Evolutionary conservation across 2,797 vertebrate species (phyloP).

Genomic region (Mormyrus proboscirostris): DNA sequence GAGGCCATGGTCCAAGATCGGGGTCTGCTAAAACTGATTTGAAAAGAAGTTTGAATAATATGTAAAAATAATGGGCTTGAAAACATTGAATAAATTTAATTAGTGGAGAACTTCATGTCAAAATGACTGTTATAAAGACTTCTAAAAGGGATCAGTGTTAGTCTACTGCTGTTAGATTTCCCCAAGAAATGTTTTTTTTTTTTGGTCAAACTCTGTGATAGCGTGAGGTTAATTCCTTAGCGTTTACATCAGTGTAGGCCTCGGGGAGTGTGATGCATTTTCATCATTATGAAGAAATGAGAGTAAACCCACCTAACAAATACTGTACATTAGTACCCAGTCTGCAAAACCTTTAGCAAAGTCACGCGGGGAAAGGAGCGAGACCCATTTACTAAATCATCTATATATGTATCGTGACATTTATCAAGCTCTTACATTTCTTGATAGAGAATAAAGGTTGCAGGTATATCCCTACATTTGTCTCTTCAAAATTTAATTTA

Average conservation of each 20-base stretch:
- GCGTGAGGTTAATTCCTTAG: background rate
- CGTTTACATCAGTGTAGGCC: constrained; percentile 17
- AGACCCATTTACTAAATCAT: background rate
- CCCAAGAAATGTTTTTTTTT: background rate
- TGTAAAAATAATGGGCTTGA: background rate
- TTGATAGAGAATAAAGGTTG: background rate
- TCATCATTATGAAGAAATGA: constrained; percentile 29
- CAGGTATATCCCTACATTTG: background rate
- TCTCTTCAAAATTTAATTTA: background rate
- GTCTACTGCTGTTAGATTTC: background rate
- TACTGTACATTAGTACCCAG: constrained; percentile 52
- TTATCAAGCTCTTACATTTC: background rate
- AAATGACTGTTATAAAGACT: background rate
- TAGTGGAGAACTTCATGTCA: background rate
- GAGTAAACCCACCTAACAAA: constrained; percentile 44
- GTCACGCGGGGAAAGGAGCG: background rate
- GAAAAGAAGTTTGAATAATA: background rate
- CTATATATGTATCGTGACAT: background rate
- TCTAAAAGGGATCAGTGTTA: background rate
- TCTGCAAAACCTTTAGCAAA: constrained; percentile 36
- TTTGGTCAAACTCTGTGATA: background rate
- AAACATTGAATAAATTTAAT: background rate
- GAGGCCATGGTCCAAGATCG: background rate
- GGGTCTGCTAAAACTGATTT: background rate
- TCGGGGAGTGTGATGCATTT: constrained; percentile 47